Conservation (phyloP, 2,113 vertebrate species). For the Amphiprion ocellaris region DNA sequence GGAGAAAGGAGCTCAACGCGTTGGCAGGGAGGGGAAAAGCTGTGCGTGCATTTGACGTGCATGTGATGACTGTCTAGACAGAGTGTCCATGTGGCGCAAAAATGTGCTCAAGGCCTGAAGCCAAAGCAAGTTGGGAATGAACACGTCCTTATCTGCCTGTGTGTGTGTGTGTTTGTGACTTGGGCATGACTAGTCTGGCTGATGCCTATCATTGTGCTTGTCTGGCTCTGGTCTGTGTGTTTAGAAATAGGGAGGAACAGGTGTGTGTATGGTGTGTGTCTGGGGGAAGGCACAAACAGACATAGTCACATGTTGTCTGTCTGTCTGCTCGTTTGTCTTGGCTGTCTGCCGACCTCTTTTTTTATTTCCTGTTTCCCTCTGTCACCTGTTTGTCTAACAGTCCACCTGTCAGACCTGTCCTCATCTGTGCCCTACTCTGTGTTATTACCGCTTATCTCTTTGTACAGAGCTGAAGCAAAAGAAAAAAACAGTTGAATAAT, state of each 20-base stretch:
- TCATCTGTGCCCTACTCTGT: conserved; percentile 14
- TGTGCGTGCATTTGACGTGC: conserved; percentile 23
- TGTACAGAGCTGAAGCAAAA: conserved; percentile 3
- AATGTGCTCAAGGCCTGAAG: conserved; percentile 73
- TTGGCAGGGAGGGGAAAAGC: conserved; percentile 46
- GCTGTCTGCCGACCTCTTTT: conserved; percentile 18
- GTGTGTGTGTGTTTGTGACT: conserved; percentile 49
- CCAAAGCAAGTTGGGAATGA: conserved; percentile 74
- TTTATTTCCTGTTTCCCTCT: conserved; percentile 26
- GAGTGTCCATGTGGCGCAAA: conserved; percentile 72
- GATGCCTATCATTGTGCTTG: conserved; percentile 72
- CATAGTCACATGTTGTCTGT: conserved; percentile 57
- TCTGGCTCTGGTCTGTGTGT: conserved; percentile 71
- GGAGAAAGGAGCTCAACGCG: conserved; percentile 51
- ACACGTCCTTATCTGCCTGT: conserved; percentile 65
- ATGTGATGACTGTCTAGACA: conserved; percentile 79
- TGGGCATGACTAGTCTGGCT: conserved; percentile 68
- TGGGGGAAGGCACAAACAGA: conserved; percentile 34
- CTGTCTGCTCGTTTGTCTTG: conserved; percentile 56
- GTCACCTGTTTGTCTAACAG: conserved; percentile 63
- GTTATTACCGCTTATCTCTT: conserved; percentile 31
- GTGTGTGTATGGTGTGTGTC: conserved; percentile 58
- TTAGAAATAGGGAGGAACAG: conserved; percentile 66
- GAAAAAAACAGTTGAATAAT: conserved; percentile 26
- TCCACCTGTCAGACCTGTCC: conserved; percentile 66